These are phyloP conservation scores for Flexamia atlantica DNA, from an alignment of 2,888 invertebrate species.

Conservation along the genomic window DNA sequence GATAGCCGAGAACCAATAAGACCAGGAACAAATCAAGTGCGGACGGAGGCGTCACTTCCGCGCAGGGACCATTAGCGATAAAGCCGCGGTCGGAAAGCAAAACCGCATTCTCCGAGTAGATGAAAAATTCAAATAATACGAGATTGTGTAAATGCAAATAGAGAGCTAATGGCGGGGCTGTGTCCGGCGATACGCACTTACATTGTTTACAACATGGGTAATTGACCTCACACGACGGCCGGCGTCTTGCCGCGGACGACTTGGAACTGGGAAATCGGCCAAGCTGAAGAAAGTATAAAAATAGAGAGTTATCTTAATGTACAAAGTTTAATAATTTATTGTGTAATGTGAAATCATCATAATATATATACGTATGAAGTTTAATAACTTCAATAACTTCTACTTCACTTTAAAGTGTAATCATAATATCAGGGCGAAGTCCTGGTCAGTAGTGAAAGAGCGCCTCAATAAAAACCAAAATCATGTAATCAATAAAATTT, in stretches of 20 bases:
- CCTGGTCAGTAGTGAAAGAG: too few relatives aligned
- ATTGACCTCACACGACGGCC: conserved; percentile 45
- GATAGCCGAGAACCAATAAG: conserved; percentile 26
- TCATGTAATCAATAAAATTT: too few relatives aligned
- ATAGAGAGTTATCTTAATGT: too few relatives aligned
- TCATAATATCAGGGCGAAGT: too few relatives aligned
- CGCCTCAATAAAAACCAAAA: too few relatives aligned
- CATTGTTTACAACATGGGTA: conserved; percentile 49
- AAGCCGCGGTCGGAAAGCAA: conserved; percentile 26
- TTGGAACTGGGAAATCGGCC: too few relatives aligned
- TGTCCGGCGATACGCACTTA: conserved; percentile 52
- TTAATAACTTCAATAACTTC: too few relatives aligned
- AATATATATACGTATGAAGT: too few relatives aligned
- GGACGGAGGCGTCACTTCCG: conserved; percentile 17
- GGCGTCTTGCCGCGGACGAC: background rate
- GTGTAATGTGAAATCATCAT: too few relatives aligned
- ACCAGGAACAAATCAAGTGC: background rate
- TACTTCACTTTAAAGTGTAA: too few relatives aligned
- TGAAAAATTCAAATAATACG: conserved; percentile 58
- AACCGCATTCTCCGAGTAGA: conserved; percentile 40
- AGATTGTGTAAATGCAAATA: conserved; percentile 59
- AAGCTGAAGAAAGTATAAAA: too few relatives aligned
- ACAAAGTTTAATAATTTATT: too few relatives aligned
- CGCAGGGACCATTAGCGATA: conserved; percentile 37
- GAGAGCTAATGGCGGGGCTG: conserved; percentile 47